Percentiles rank a stretch among this genome's conserved stretches.
phyloP scores from a whole-genome alignment of 2,888 invertebrate species.

The Autographa gamma region DNA sequence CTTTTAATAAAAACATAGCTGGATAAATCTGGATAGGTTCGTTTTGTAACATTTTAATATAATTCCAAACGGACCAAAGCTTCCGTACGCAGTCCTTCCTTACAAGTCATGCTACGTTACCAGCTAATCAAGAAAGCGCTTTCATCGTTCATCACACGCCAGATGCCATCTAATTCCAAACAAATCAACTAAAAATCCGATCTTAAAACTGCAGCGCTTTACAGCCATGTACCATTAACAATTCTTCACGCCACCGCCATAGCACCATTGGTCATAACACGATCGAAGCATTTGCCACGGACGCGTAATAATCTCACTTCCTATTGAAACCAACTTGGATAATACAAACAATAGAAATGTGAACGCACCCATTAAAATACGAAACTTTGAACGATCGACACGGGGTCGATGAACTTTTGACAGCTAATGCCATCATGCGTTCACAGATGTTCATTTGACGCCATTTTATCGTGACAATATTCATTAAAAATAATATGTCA shows the following conservation, averaged over 20 bases:
- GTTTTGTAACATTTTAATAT: no score
- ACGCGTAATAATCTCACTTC: constrained; percentile 70
- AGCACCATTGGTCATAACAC: constrained; percentile 58
- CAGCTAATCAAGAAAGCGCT: constrained; percentile 14
- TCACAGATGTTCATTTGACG: constrained; percentile 60
- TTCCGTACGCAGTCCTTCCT: background rate
- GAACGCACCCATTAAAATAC: constrained; percentile 84
- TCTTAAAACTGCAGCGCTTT: constrained; percentile 38
- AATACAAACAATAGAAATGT: constrained; percentile 83
- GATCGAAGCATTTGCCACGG: constrained; percentile 63
- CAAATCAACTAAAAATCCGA: constrained; percentile 29
- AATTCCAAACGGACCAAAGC: no score
- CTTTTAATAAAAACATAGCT: no score
- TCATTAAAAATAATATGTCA: constrained; percentile 60
- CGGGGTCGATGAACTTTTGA: constrained; percentile 76
- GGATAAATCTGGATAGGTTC: no score
- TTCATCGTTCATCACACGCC: constrained; percentile 7
- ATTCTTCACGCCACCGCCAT: constrained; percentile 52
- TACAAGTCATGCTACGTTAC: background rate
- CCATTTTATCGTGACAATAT: constrained; percentile 52
- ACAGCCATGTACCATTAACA: constrained; percentile 49
- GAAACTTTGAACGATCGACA: constrained; percentile 75
- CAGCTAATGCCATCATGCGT: constrained; percentile 66
- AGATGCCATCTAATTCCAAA: constrained; percentile 9
- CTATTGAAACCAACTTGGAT: constrained; percentile 76